Evolutionary conservation across 1,140 invertebrate species (phyloP), one percentile per base, ranked within the genome.

Genomic region (Batillaria attramentaria): DNA sequence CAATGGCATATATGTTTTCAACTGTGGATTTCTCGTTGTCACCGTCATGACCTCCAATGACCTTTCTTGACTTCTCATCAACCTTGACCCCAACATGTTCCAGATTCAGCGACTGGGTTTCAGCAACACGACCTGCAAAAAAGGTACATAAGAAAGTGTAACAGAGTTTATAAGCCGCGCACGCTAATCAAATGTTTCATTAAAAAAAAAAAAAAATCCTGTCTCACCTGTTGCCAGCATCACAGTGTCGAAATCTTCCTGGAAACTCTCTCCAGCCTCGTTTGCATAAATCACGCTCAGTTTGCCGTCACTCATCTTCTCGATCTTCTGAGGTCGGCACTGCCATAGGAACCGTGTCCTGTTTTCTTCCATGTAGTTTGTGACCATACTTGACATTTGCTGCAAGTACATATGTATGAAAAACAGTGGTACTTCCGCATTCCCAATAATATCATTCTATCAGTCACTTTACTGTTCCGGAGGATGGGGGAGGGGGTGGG

Each of bases 1-100:
- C 98, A 81, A 99, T 95, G n/a, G 97, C 98, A 91, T 93, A 97
- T 72, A 99, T 95, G 91, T 99, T 93, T 0, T 94, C 92, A 76
- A 98, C 93, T 91, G 96, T 97, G 0, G 95, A 97, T 87, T 95
- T 94, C 90, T 98, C 97, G 39, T 87, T 83, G 24, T 92, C 89
- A 78, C 91, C 88, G n/a, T 88, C 90, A 41, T 93, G 78, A 42
- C 93, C 90, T 86, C 94, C 93, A 28, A 91, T 85, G 79, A 88
- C 90, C 75, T 91, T 91, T 3, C 82, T 83, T 85, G 86, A 90
- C 90, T 90, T 92, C 39, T 88, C 79, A 86, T 93, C 91, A 0
- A 89, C 31, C 68, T 92, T 85, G 0, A 94, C 92, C 43, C 92
- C 92, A 46, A 92, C 88, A 60, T 90, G 91, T 24, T 94, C 93